These are phyloP conservation scores for Odontamblyopus rebecca DNA, from an alignment of 2,797 vertebrate species.

Conservation along the genomic window DNA sequence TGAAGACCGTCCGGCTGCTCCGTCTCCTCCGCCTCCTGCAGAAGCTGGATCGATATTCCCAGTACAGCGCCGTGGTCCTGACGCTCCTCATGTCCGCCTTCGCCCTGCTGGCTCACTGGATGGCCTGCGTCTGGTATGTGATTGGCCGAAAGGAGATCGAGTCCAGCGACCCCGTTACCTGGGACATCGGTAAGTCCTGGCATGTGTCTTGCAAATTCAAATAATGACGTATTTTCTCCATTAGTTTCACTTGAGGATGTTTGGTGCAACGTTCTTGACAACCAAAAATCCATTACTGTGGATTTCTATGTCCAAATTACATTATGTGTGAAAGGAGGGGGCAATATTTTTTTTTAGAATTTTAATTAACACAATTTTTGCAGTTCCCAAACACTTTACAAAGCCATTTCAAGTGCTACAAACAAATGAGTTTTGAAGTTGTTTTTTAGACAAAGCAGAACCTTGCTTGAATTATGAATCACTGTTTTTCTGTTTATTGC, in stretches of 20 bases:
- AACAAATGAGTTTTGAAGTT: no score
- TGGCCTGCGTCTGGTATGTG: conserved; percentile 96
- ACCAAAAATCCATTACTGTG: not conserved
- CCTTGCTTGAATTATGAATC: no score
- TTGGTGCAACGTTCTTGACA: conserved; percentile 1
- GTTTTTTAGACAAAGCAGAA: no score
- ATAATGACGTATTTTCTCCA: conserved; percentile 4
- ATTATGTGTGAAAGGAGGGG: not conserved
- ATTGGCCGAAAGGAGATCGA: conserved; percentile 91
- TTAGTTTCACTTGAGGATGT: conserved; percentile 10
- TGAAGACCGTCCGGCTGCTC: conserved; percentile 91
- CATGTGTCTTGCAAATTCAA: conserved; percentile 1
- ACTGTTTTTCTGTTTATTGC: no score
- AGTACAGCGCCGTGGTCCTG: conserved; percentile 95
- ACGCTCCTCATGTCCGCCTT: conserved; percentile 95
- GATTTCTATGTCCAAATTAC: conserved; percentile 12
- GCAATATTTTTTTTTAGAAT: not conserved
- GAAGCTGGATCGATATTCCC: conserved; percentile 94
- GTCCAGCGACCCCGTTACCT: conserved; percentile 86
- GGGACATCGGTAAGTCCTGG: conserved; percentile 90
- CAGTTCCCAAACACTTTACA: not conserved
- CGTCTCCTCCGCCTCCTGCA: conserved; percentile 90
- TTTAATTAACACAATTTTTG: not conserved
- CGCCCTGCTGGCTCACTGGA: conserved; percentile 94
- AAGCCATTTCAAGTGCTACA: no score